Percentiles rank a stretch among this genome's conserved stretches.
Conservation (phyloP, 1,140 invertebrate genomes). For the Tetraneura akinire region DNA sequence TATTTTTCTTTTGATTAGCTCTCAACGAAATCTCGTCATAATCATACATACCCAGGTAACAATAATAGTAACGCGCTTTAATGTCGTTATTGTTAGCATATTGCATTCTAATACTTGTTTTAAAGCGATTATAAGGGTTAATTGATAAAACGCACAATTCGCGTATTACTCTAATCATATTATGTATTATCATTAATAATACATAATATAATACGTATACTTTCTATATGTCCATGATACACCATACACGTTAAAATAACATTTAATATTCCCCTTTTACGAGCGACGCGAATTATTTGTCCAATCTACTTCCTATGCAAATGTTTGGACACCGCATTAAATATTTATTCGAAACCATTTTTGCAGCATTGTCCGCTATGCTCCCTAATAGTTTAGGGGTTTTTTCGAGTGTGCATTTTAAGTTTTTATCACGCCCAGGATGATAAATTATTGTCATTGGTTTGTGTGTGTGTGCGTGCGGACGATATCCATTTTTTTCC, state of each 20-base stretch:
- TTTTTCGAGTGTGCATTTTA: constrained; percentile 18
- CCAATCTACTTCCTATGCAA: constrained; percentile 32
- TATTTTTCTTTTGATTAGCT: too few relatives aligned
- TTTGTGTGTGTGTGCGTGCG: neutral
- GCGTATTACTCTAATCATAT: neutral
- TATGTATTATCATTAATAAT: too few relatives aligned
- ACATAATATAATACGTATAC: too few relatives aligned
- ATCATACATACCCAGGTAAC: too few relatives aligned
- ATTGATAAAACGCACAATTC: neutral
- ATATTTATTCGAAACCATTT: constrained; percentile 31
- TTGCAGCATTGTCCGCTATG: neutral
- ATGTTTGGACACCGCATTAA: constrained; percentile 44
- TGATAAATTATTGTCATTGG: constrained; percentile 49
- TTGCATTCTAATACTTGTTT: too few relatives aligned
- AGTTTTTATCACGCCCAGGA: constrained; percentile 43
- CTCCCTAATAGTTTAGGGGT: constrained; percentile 26
- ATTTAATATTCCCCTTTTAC: neutral
- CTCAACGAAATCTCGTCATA: too few relatives aligned
- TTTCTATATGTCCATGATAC: neutral
- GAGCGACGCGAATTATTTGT: constrained; percentile 21
- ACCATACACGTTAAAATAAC: neutral
- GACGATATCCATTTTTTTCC: constrained; percentile 47
- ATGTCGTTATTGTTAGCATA: too few relatives aligned
- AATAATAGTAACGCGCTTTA: too few relatives aligned
- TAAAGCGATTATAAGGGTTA: constrained; percentile 39